These are phyloP conservation scores for Sciurus vulgaris DNA, from an alignment of 2,797 vertebrate species.

Conservation along the genomic window DNA sequence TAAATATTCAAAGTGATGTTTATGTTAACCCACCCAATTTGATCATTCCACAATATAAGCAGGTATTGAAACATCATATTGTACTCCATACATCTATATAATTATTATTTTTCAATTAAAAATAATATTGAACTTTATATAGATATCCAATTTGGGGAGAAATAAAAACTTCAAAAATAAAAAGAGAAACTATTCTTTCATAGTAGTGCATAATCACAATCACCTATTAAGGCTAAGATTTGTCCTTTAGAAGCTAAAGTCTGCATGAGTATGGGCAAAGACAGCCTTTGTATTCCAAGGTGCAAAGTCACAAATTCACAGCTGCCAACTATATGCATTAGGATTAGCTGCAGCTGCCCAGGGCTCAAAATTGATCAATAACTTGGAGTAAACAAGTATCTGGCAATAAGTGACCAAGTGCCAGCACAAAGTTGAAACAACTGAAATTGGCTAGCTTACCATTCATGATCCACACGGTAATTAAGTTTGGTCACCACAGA, in stretches of 20 bases:
- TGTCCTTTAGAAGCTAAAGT: constrained; percentile 67
- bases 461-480: constrained; percentile 48
- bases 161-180: neutral
- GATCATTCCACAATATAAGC: neutral
- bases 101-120: neutral
- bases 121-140: neutral
- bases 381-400: constrained; percentile 75
- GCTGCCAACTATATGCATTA: constrained; percentile 81
- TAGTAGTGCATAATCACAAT: constrained; percentile 34
- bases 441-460: constrained; percentile 62
- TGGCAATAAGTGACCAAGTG: constrained; percentile 73
- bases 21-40: neutral
- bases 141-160: neutral
- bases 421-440: constrained; percentile 61
- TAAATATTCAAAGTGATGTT: neutral
- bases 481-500: constrained; percentile 64
- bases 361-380: constrained; percentile 80
- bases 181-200: constrained; percentile 46
- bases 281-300: constrained; percentile 72
- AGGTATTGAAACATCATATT: neutral
- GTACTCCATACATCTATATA: neutral
- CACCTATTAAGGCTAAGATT: constrained; percentile 39
- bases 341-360: constrained; percentile 76
- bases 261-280: constrained; percentile 65
- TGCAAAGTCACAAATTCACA: constrained; percentile 80